Percentiles rank a stretch among this genome's conserved stretches.
Conservation (phyloP, 2,113 vertebrate species). For the Falco punctatus region DNA sequence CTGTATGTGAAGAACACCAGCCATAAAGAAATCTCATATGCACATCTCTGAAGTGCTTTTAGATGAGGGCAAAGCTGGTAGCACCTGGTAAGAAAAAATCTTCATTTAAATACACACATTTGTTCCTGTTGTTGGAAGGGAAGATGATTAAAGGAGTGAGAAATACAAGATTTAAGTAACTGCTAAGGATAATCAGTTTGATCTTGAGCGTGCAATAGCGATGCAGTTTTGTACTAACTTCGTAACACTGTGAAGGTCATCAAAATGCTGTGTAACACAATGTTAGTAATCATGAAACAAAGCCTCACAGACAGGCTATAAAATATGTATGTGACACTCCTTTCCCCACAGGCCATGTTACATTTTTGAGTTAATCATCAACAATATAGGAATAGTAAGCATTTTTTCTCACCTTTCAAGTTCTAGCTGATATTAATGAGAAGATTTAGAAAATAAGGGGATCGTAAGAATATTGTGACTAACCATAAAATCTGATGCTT, state of each 20-base stretch:
- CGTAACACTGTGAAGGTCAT: neutral
- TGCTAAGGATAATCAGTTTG: neutral
- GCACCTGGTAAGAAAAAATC: constrained; percentile 30
- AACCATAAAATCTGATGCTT: neutral
- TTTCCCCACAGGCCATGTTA: neutral
- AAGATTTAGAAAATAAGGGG: neutral
- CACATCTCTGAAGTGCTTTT: constrained; percentile 34
- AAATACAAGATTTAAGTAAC: neutral
- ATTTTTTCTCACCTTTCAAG: neutral
- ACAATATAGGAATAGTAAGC: neutral
- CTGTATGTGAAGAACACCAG: neutral
- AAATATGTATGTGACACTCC: neutral
- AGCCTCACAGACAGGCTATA: neutral
- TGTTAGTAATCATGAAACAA: neutral
- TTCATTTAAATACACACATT: constrained; percentile 1
- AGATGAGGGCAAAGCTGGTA: constrained; percentile 31
- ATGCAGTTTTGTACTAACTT: neutral
- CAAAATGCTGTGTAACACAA: neutral
- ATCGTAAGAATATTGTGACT: neutral
- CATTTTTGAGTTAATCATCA: neutral
- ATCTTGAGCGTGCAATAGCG: neutral
- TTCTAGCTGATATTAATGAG: neutral
- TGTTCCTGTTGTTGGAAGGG: neutral
- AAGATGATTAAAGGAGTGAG: neutral
- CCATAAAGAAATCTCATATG: constrained; percentile 7